Base-by-base conservation (phyloP, 2,113 vertebrate genomes). In the Progne subis region DNA sequence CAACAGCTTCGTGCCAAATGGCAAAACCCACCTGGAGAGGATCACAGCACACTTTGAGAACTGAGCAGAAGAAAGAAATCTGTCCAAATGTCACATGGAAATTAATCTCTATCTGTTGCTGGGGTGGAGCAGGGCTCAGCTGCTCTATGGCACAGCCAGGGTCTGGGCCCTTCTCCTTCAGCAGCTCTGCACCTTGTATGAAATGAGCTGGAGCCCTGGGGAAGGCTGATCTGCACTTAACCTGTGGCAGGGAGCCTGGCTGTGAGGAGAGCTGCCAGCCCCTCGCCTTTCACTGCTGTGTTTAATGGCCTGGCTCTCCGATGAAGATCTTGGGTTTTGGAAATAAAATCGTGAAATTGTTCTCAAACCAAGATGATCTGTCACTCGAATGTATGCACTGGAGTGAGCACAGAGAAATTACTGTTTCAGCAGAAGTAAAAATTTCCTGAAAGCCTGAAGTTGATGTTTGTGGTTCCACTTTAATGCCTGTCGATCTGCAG, bases 201-300 rank as follows among this genome's bases (percentile, higher is more conserved):
- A 64, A 56, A 60, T 1, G 13, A 92, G 43, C 32, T 91, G 57
- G 49, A 83, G n/a, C 83, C 61, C 53, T 28, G 37, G 77, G 89
- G 83, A 47, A 90, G 84, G 90, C 82, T 90, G 77, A 97, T 86
- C 64, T 70, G 20, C 21, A 28, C 83, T 84, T 90, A 71, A 84
- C 81, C 95, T 85, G 72, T 71, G 80, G 85, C 94, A 90, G 84
- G 47, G 91, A 95, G 89, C 82, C 94, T 79, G 96, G 75, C 92
- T 5, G 2, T 81, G 92, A 80, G 95, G 71, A 96, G 47, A 49
- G 56, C 64, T 94, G 96, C 90, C 93, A 90, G 79, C 61, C 60
- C 79, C 39, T 83, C 71, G 92, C 53, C 69, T 86, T 67, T 43
- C 71, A 34, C 65, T 67, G 78, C 61, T 32, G 2, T 49, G 46